phyloP scores from a whole-genome alignment of 1,140 invertebrate genomes.

The Lepeophtheirus salmonis region DNA sequence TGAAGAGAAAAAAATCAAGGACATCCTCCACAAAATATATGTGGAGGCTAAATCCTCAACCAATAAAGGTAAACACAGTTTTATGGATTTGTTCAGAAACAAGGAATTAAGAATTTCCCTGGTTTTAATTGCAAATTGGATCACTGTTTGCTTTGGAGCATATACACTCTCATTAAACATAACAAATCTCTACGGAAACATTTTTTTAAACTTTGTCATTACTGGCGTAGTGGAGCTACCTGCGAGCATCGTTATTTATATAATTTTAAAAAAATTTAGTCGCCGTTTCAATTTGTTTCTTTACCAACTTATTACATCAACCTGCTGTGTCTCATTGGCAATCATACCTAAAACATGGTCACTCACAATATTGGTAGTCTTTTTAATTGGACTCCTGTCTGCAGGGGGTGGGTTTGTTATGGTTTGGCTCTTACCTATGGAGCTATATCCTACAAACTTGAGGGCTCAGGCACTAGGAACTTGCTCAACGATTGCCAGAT shows the following conservation, averaged over 20 bases:
- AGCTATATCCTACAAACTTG: slow-evolving; percentile 6
- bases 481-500: slow-evolving; percentile 4
- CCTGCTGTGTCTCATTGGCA: slow-evolving; percentile 2
- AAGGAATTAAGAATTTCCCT: not conserved
- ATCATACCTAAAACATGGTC: not conserved
- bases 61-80: not conserved
- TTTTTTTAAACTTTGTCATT: slow-evolving; percentile 5
- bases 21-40: not conserved
- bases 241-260: not conserved
- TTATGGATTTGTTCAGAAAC: slow-evolving; percentile 2
- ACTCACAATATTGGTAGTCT: not conserved
- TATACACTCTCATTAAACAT: slow-evolving; percentile 6
- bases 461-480: slow-evolving; percentile 5
- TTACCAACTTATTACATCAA: not conserved
- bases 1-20: not conserved
- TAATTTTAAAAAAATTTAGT: not conserved
- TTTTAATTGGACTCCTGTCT: not conserved
- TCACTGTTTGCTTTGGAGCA: not conserved
- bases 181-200: slow-evolving; percentile 3
- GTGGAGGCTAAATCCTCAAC: not conserved
- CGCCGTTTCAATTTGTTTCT: not conserved
- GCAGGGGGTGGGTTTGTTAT: slow-evolving; percentile 4
- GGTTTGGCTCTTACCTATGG: not conserved
- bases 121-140: slow-evolving; percentile 1
- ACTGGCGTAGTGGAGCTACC: slow-evolving; percentile 3